Evolutionary conservation across 23 tunicate species (phyloP), one percentile per base, ranked within the genome.

Genomic region (Ciona savignyi): DNA sequence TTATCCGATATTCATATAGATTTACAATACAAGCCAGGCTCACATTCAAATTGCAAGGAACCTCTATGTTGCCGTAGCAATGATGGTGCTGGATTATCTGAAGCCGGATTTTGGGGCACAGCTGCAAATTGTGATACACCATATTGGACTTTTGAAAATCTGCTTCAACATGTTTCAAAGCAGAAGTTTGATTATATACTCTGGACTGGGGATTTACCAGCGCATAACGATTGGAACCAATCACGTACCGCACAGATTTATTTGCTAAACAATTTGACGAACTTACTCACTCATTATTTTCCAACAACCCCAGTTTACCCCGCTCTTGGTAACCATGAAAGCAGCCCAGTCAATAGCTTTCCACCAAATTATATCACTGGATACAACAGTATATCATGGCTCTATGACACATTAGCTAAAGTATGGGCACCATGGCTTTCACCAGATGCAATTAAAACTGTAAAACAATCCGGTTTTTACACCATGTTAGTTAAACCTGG

Each of bases 181-280:
- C 30, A 85, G 19, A 65, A 71, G 63, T 85, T 62, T 84, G 97
- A 91, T 68, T 91, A 91, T 48, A 80, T 91, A n/a, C 24, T 91
- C n/a, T 91, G 97, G 97, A 91, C 97, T 11, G 97, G 97, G 42
- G 97, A 91, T 61, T 49, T 91, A 74, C 97, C 97, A 21, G 91
- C 97, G 21, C 97, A 91, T 76, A 74, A 91, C 71, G 86, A 72
- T 63, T 91, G 97, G 97, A 51, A 62, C 29, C 97, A 91, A 62
- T 80, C 74, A 20, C 65, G 83, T 30, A 69, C 51, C 1, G 24
- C 27, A 2, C 97, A 91, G 30, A 35, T 63, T 3, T 35, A 71
- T 33, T 62, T 70, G 29, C 83, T 91, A 1, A 65, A 76, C 19
- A 84, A 84, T 65, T 71, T 91, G 0, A 91, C 97, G 0, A 11